These are phyloP conservation scores for Sialia sialis DNA, from an alignment of 2,113 vertebrate species.

Conservation along the genomic window DNA sequence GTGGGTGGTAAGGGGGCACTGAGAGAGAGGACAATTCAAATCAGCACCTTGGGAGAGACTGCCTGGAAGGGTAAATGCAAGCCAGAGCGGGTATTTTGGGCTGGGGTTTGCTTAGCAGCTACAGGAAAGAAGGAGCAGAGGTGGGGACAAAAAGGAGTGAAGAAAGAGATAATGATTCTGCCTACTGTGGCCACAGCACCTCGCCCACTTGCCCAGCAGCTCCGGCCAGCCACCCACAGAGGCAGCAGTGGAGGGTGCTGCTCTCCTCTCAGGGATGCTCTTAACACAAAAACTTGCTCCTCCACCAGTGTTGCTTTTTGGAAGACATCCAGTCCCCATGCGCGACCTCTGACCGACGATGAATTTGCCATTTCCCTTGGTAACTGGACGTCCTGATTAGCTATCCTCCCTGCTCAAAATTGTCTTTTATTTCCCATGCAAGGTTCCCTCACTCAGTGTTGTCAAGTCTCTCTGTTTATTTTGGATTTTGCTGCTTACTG, in stretches of 20 bases:
- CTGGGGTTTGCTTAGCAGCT: not conserved
- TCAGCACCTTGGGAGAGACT: not conserved
- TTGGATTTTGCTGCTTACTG: constrained; percentile 28
- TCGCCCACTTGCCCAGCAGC: rapidly evolving
- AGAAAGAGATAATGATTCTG: not conserved
- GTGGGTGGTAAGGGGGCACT: not conserved
- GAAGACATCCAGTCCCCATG: constrained; percentile 13
- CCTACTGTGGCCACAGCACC: not conserved
- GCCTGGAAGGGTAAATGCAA: not conserved
- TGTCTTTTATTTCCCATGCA: constrained; percentile 41
- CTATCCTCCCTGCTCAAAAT: constrained; percentile 5
- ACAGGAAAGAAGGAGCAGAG: not conserved
- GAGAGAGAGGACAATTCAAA: constrained; percentile 9
- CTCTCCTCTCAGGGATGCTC: not conserved
- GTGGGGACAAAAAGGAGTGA: not conserved
- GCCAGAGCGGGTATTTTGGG: not conserved
- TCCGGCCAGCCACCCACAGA: rapidly evolving
- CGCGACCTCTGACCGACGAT: constrained; percentile 2
- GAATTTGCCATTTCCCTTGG: constrained; percentile 49
- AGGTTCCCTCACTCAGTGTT: constrained; percentile 9
- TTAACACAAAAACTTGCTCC: not conserved
- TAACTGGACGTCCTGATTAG: constrained; percentile 29
- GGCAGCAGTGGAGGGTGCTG: not conserved
- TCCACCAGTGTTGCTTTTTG: not conserved
- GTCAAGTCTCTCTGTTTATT: constrained; percentile 47